Conservation (phyloP, 2,797 vertebrate species). For the Bradypodion ventrale region DNA sequence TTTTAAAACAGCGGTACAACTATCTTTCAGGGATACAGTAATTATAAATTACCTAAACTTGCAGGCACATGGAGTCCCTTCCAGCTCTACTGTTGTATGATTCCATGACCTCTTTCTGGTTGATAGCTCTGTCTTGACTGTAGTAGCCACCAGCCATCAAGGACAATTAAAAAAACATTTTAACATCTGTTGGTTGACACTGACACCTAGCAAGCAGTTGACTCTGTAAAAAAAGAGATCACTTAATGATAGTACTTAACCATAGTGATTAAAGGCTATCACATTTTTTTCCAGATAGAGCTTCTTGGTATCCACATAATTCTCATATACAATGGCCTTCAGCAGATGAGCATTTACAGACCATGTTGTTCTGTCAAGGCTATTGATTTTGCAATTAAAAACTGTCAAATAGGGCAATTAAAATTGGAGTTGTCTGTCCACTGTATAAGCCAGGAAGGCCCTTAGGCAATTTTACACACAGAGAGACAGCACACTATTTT, state of each 20-base stretch:
- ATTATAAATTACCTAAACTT: too few relatives aligned
- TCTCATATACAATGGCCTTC: neutral
- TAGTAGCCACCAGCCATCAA: neutral
- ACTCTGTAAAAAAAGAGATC: neutral
- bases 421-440: neutral
- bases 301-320: neutral
- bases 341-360: neutral
- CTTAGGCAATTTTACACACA: neutral
- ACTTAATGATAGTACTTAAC: neutral
- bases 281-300: neutral
- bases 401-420: neutral
- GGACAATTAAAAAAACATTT: neutral
- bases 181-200: neutral
- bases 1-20: too few relatives aligned
- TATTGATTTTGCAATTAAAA: slow-evolving; percentile 2
- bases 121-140: neutral
- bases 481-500: neutral
- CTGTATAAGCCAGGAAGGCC: neutral
- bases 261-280: neutral
- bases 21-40: too few relatives aligned
- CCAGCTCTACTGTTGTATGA: too few relatives aligned
- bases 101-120: neutral
- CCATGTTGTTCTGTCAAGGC: neutral
- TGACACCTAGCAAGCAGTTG: neutral
- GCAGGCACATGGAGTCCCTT: too few relatives aligned